These are phyloP conservation scores for Cerceris ruficornis DNA, from an alignment of 2,888 invertebrate genomes.

Conservation along the genomic window DNA sequence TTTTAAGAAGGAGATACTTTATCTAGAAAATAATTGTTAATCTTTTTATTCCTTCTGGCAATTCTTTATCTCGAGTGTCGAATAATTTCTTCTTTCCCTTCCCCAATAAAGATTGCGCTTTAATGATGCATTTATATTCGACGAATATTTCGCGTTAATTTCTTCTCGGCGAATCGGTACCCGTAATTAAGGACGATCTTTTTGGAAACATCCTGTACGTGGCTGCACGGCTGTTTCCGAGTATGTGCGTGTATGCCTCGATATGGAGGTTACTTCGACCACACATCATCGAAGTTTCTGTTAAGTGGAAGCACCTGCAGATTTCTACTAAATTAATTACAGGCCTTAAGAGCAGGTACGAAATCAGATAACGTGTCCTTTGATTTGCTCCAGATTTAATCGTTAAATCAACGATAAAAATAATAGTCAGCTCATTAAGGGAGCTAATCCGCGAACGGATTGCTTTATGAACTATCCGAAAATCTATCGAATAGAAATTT, in stretches of 20 bases:
- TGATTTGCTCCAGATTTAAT: constrained; percentile 33
- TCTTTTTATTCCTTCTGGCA: no score
- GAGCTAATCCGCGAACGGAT: constrained; percentile 2
- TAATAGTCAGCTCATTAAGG: constrained; percentile 2
- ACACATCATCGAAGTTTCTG: constrained; percentile 21
- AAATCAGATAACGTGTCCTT: constrained; percentile 28
- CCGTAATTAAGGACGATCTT: not conserved
- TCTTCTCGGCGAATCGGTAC: not conserved
- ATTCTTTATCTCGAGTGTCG: no score
- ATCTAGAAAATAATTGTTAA: not conserved
- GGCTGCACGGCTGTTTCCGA: not conserved
- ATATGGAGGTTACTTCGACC: not conserved
- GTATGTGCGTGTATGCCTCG: not conserved
- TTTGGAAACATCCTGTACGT: not conserved
- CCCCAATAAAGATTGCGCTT: no score
- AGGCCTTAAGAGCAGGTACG: constrained; percentile 15
- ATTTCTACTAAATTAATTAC: constrained; percentile 51
- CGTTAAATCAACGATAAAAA: constrained; percentile 20
- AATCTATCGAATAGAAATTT: no score
- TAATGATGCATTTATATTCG: no score
- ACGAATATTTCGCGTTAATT: no score
- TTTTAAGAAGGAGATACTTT: not conserved
- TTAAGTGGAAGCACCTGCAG: constrained; percentile 46
- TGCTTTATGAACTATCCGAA: not conserved
- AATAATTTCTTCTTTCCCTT: no score